Base-by-base conservation (phyloP, 2,113 vertebrate species). In the Thomomys bottae region DNA sequence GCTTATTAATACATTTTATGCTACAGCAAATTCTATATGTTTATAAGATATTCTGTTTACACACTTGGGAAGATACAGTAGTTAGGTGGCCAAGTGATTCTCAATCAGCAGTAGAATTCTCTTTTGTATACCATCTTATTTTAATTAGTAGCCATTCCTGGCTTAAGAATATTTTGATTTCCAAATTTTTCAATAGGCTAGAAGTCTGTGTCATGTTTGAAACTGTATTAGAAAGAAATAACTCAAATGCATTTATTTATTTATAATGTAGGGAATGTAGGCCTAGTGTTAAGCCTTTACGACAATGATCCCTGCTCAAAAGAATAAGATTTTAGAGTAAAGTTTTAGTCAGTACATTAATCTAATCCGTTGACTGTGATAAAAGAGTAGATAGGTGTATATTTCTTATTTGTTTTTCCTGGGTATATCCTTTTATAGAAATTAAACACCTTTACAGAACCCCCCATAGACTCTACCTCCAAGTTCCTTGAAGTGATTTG, bases 221-320 rank as follows among this genome's bases (percentile, higher is more conserved):
- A 89, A 88, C 71, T 45, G 1, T 85, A 28, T 88, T 88, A 42
- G 40, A 30, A 73, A 89, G n/a, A 73, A 94, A 92, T 86, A n/a
- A 83, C 6, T 63, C 38, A 57, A 61, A 28, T 14, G 67, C 15
- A 3, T 61, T 84, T 83, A 88, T 36, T 92, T 71, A 36, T 63
- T 61, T 72, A n/a, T 45, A 90, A 90, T 84, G 86, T 84, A 77
- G 45, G 23, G 36, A 28, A 88, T 76, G 7, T 79, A 83, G 10
- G 45, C 66, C 63, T 28, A 87, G 63, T 20, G 40, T 67, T n/a
- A 92, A 80, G 32, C 3, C 12, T 92, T 88, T 89, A 6, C 34
- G 75, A 70, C 45, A 30, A 32, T 61, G 38, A 80, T 45, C 75
- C 4, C 14, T 84, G 78, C 57, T 14, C 61, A 18, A 75, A 79